These are phyloP conservation scores for Ahaetulla prasina DNA, from an alignment of 2,113 vertebrate species.

Conservation along the genomic window DNA sequence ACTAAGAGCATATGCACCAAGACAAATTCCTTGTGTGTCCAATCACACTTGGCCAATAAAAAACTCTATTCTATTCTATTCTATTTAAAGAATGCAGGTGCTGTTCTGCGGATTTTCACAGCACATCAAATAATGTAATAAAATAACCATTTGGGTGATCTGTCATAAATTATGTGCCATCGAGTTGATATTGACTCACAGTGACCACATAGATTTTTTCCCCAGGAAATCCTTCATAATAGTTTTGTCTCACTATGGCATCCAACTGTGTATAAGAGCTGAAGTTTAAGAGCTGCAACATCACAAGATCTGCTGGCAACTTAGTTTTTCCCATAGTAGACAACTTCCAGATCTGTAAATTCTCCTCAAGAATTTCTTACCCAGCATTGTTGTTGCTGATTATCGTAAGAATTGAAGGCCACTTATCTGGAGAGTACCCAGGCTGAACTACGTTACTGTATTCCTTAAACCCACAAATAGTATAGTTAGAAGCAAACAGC, in stretches of 20 bases:
- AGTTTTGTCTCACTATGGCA: background rate
- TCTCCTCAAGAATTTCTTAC: background rate
- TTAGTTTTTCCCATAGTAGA: background rate
- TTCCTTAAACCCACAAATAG: background rate
- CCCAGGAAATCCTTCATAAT: background rate
- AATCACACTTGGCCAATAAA: too few relatives aligned
- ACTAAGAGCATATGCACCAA: too few relatives aligned
- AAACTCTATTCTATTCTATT: too few relatives aligned
- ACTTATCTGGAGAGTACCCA: background rate
- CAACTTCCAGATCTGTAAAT: background rate
- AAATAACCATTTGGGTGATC: background rate
- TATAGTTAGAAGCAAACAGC: background rate
- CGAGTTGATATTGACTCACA: background rate
- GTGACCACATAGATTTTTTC: background rate
- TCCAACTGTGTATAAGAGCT: background rate
- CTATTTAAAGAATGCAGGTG: background rate
- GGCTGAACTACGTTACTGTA: background rate
- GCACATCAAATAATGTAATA: background rate
- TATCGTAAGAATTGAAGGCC: background rate
- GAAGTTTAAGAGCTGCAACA: background rate
- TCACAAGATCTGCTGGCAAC: background rate
- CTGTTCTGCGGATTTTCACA: background rate
- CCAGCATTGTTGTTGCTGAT: background rate
- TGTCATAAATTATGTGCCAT: background rate
- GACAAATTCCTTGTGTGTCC: too few relatives aligned